Evolutionary conservation across 2,797 vertebrate genomes (phyloP), one percentile per base, ranked within the genome.

Genomic region (Centropyge bicolor): DNA sequence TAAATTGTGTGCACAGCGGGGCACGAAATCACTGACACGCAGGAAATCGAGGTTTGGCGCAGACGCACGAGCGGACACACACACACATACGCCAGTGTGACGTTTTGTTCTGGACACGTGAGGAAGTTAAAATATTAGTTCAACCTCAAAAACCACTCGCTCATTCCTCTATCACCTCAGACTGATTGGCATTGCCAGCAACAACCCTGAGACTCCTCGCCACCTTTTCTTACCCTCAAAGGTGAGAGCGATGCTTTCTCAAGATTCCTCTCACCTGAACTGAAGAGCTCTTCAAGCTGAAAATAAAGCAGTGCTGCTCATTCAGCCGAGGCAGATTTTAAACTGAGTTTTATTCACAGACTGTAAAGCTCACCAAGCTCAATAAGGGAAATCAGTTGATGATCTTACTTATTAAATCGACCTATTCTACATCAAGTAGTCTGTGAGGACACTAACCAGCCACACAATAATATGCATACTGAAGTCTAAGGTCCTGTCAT

Each of bases 21-120:
- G 68, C 38, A 66, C 49, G 67, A 78, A 70, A 64, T 67, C 73
- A 81, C 79, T 70, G 70, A 79, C 79, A 82, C 14, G 6, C 4
- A 16, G 63, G 51, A 60, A 76, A 78, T 70, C 59, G 40, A 59
- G 13, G 62, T 74, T 81, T n/a, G n/a, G 56, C 9, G 48, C 6
- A 51, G 64, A 80, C 49, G 62, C 59, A 70, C 27, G 76, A 45
- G 48, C n/a, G 73, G 36, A 66, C 8, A 48, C 22, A 38, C 46
- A 57, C 67, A 38, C 54, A 46, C 13, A 31, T 2, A 54, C n/a
- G n/a, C n/a, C n/a, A 24, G 27, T 1, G 1, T 62, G 51, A 66
- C 6, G 31, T n/a, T 72, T 48, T 31, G 22, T 5, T 77, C 12
- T 17, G n/a, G 31, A 70, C 17, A n/a, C 1, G 0, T 65, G 9